A percentile compares a stretch with the other conserved stretches of the same genome.
Evolutionary conservation across 2,113 vertebrate species (phyloP).

Genomic region (Chionis minor): DNA sequence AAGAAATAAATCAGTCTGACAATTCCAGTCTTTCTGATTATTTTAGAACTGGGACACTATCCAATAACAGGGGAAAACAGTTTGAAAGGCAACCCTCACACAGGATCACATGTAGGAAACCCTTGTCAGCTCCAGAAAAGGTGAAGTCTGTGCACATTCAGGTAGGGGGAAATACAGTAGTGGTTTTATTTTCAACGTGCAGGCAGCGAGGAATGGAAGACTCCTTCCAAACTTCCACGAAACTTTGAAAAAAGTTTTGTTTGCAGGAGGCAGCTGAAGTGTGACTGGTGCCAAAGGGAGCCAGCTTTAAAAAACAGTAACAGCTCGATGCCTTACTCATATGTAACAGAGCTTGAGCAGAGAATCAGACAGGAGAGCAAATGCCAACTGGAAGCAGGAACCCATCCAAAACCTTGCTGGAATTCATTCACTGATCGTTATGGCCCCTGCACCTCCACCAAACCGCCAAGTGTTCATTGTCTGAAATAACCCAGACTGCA

Average conservation of each 20-base stretch:
- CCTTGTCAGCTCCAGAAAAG: not conserved
- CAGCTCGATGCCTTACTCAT: not conserved
- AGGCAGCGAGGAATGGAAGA: not conserved
- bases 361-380: not conserved
- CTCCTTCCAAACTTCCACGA: not conserved
- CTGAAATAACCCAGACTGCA: not conserved
- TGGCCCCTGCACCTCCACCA: not conserved
- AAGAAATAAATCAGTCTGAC: not conserved
- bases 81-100: not conserved
- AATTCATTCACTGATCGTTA: not conserved
- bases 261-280: conserved; percentile 38
- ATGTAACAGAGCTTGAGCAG: not conserved
- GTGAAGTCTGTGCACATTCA: not conserved
- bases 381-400: conserved; percentile 31
- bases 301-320: conserved; percentile 21
- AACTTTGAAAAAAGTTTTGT: not conserved
- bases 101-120: not conserved
- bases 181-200: not conserved
- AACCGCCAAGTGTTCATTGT: not conserved
- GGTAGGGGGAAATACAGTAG: not conserved
- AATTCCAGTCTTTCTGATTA: not conserved
- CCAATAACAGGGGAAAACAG: not conserved
- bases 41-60: not conserved
- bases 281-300: conserved; percentile 4
- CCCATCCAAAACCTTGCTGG: conserved; percentile 29